These are phyloP conservation scores for Pseudotriccus pelzelni DNA, from an alignment of 2,797 vertebrate species.

Conservation along the genomic window DNA sequence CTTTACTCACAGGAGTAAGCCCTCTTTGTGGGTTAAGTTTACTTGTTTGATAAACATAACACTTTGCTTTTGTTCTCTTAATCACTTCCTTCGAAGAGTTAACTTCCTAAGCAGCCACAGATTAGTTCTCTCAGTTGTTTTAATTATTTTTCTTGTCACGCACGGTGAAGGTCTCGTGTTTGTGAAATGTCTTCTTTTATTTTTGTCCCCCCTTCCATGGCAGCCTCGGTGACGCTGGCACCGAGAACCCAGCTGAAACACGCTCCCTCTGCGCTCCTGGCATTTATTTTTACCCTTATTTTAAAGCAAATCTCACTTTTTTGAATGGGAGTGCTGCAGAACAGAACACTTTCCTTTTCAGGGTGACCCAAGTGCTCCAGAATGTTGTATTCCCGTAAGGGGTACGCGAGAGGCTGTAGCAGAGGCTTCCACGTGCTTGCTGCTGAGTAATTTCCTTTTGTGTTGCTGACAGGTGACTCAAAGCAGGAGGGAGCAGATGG, in stretches of 20 bases:
- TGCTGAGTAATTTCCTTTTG: slow-evolving; percentile 74
- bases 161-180: slow-evolving; percentile 69
- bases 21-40: neutral
- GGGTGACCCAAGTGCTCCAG: slow-evolving; percentile 5
- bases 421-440: slow-evolving; percentile 57
- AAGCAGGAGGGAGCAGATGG: slow-evolving; percentile 46
- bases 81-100: slow-evolving; percentile 74
- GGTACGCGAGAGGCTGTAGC: slow-evolving; percentile 22
- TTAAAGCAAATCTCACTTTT: neutral
- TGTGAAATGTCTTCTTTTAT: slow-evolving; percentile 62
- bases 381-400: slow-evolving; percentile 16
- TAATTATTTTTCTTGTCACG: slow-evolving; percentile 80
- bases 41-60: slow-evolving; percentile 42
- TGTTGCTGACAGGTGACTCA: slow-evolving; percentile 77
- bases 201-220: slow-evolving; percentile 5
- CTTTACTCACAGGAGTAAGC: neutral
- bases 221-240: slow-evolving; percentile 63
- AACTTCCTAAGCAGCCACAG: slow-evolving; percentile 64
- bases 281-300: neutral
- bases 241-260: slow-evolving; percentile 52
- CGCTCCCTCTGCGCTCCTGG: neutral
- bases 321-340: neutral
- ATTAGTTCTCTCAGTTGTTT: slow-evolving; percentile 70
- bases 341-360: slow-evolving; percentile 6
- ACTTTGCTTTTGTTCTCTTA: slow-evolving; percentile 35